Percentiles rank a stretch among this genome's conserved stretches.
These are phyloP conservation scores for Frankliniella intonsa DNA, from an alignment of 2,888 invertebrate species.

Conservation along the genomic window DNA sequence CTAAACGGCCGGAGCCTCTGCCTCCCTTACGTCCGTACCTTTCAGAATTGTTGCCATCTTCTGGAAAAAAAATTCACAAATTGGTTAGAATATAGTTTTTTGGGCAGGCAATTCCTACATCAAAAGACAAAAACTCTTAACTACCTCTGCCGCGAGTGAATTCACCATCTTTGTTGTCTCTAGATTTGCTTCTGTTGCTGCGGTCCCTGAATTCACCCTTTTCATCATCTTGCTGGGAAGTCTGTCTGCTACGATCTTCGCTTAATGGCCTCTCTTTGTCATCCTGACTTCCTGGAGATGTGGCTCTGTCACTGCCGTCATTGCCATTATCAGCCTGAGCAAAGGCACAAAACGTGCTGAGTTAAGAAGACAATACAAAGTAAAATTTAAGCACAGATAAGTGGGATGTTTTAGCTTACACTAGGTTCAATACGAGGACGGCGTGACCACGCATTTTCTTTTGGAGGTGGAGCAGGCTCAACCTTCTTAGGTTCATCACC, in stretches of 20 bases:
- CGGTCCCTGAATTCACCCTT: neutral
- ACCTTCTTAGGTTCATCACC: slow-evolving; percentile 35
- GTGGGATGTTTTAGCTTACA: neutral
- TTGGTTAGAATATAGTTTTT: too few species aligned
- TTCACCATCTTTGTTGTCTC: neutral
- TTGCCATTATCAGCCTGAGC: neutral
- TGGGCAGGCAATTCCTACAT: neutral
- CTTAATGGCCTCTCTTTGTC: neutral
- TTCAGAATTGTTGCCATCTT: slow-evolving; percentile 2
- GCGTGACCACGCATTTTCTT: slow-evolving; percentile 42
- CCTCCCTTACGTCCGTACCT: slow-evolving; percentile 6
- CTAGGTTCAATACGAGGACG: slow-evolving; percentile 31
- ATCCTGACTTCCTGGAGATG: neutral
- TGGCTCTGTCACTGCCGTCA: neutral
- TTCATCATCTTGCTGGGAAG: neutral
- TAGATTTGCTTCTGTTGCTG: neutral
- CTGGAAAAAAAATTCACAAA: neutral
- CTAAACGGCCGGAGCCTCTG: neutral
- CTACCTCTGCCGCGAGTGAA: neutral
- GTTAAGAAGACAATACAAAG: neutral
- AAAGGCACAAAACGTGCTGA: neutral
- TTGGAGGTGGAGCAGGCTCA: slow-evolving; percentile 41
- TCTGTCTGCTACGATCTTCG: neutral
- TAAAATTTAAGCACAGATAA: neutral
- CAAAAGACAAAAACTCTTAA: neutral